These are phyloP conservation scores for Schlechtendalia chinensis DNA, from an alignment of 1,140 invertebrate species.

Conservation along the genomic window DNA sequence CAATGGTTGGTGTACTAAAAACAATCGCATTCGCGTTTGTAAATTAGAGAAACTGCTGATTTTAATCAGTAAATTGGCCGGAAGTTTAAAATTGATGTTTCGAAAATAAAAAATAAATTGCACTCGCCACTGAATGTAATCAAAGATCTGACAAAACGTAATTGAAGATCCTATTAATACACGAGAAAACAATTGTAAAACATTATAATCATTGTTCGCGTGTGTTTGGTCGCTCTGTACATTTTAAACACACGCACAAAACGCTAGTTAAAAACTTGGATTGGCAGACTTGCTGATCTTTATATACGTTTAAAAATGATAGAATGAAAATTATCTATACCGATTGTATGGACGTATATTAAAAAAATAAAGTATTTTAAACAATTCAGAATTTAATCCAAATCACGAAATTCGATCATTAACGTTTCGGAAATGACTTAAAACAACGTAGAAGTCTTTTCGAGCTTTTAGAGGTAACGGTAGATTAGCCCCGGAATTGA, in stretches of 20 bases:
- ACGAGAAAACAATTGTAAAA: not conserved
- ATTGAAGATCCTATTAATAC: not conserved
- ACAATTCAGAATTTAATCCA: too few relatives aligned
- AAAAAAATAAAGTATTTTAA: too few relatives aligned
- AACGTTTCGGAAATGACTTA: too few relatives aligned
- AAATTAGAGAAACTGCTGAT: constrained; percentile 22
- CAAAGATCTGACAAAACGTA: not conserved
- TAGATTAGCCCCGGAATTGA: too few relatives aligned
- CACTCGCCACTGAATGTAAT: not conserved
- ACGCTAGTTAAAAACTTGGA: not conserved
- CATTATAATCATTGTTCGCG: not conserved
- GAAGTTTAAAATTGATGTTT: constrained; percentile 31
- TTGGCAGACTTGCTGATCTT: not conserved
- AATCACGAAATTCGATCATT: too few relatives aligned
- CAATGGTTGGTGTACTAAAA: not conserved
- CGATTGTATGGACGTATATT: too few relatives aligned
- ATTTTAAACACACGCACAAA: not conserved
- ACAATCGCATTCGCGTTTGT: not conserved
- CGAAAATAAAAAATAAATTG: constrained; percentile 13
- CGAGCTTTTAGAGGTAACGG: too few relatives aligned
- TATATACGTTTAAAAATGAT: too few relatives aligned
- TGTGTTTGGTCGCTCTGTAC: not conserved
- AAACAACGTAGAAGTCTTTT: too few relatives aligned
- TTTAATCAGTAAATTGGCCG: constrained; percentile 28
- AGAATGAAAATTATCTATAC: too few relatives aligned